Evolutionary conservation across 2,888 invertebrate species (phyloP).

Genomic region (Eretmocerus hayati): DNA sequence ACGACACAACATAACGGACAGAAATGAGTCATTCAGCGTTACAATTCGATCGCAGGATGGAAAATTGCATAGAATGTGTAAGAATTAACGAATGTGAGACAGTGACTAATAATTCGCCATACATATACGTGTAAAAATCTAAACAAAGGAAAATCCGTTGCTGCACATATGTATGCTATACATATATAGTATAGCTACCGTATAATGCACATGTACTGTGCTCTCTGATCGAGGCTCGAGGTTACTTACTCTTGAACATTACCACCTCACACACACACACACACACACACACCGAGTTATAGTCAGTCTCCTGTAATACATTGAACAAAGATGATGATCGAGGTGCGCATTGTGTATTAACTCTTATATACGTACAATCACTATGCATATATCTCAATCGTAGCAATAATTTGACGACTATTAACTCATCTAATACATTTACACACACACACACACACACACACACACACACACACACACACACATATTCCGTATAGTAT

Average conservation of each 20-base stretch:
- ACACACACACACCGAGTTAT: neutral
- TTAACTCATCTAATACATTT: too few relatives aligned
- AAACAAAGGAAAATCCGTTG: conserved; percentile 23
- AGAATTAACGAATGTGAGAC: too few relatives aligned
- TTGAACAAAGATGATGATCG: too few relatives aligned
- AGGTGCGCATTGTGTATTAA: too few relatives aligned
- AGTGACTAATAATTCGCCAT: conserved; percentile 17
- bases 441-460: neutral
- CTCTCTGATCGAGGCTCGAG: conserved; percentile 6
- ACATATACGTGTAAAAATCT: conserved; percentile 11
- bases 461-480: neutral
- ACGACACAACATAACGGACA: too few relatives aligned
- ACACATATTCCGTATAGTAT: conserved; percentile 11
- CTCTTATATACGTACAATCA: too few relatives aligned
- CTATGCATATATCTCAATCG: too few relatives aligned
- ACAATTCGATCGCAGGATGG: too few relatives aligned
- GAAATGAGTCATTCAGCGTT: too few relatives aligned
- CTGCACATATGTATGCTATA: conserved; percentile 11
- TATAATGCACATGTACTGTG: neutral
- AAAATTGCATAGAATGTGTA: too few relatives aligned
- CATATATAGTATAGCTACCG: neutral
- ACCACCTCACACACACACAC: neutral
- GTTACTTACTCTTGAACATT: conserved; percentile 1
- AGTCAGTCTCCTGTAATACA: too few relatives aligned
- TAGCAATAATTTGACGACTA: too few relatives aligned